Evolutionary conservation across 2,888 invertebrate species (phyloP), one percentile per base, ranked within the genome.

Genomic region (Andricus quercusramuli): DNA sequence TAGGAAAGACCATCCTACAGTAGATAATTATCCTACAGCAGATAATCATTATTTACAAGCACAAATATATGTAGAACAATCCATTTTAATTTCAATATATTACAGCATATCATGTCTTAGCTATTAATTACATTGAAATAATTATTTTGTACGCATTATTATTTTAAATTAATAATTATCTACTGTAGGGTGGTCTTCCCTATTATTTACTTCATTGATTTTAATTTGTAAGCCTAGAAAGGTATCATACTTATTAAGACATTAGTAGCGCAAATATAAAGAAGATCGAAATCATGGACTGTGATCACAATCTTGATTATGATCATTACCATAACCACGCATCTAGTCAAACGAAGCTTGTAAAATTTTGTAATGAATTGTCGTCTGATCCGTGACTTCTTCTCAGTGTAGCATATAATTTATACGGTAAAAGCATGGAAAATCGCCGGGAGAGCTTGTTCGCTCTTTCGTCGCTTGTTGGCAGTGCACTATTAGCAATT

Each of bases 301-400:
- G 37, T 37, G 37, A 74, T 74, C 47, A 51, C 51, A 51, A 70
- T 70, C 51, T 32, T 68, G 70, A 70, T 70, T 56, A 56, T 56
- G 56, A 74, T 74, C 74, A 56, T 74, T 74, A 74, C 74, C 74
- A 74, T 74, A 74, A 56, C 51, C 51, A 74, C 32, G 74, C 74
- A 59, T 74, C 74, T 59, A n/a, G 74, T 56, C 59, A 32, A 74
- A 56, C n/a, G n/a, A 74, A 56, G 56, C 74, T 59, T 74, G 74
- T 59, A 74, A 74, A 74, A 74, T 74, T 59, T 74, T 37, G 56
- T 74, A 74, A 74, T 74, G 74, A 74, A 74, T 74, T 74, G 74
- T 74, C 74, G 74, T 74, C 74, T 59, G 74, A 74, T 74, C 74
- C 74, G 74, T 74, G 74, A 74, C 74, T 74, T 74, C 74, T 74